Conservation (phyloP, 1,140 invertebrate genomes). For the Scylla paramamosain region DNA sequence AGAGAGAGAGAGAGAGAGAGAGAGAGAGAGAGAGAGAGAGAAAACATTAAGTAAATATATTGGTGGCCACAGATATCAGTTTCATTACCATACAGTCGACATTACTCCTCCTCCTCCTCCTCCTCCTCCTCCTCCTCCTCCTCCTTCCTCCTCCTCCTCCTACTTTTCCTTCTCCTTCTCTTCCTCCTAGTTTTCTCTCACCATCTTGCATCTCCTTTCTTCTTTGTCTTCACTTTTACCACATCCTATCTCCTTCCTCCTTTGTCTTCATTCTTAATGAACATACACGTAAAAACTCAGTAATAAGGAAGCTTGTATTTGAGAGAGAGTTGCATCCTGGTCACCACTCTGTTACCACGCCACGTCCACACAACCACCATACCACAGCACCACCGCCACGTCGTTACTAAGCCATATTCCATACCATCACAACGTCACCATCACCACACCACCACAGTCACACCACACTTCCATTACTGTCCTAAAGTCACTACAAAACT, state of each 20-base stretch:
- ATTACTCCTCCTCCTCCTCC: neutral
- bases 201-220: neutral
- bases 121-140: neutral
- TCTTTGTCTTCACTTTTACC: no score
- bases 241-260: no score
- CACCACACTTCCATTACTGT: no score
- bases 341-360: no score
- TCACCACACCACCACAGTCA: no score
- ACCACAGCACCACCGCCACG: no score
- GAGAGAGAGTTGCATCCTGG: neutral
- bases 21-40: conserved; percentile 13
- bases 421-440: no score
- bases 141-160: neutral
- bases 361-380: no score
- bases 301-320: neutral
- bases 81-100: neutral
- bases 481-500: no score
- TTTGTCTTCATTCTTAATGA: no score
- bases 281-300: no score
- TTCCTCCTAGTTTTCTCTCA: neutral
- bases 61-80: neutral
- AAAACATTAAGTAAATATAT: conserved; percentile 1
- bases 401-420: no score
- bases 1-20: conserved; percentile 30
- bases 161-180: neutral